These are phyloP conservation scores for Perizoma flavofasciatum DNA, from an alignment of 2,888 invertebrate species.

Conservation along the genomic window DNA sequence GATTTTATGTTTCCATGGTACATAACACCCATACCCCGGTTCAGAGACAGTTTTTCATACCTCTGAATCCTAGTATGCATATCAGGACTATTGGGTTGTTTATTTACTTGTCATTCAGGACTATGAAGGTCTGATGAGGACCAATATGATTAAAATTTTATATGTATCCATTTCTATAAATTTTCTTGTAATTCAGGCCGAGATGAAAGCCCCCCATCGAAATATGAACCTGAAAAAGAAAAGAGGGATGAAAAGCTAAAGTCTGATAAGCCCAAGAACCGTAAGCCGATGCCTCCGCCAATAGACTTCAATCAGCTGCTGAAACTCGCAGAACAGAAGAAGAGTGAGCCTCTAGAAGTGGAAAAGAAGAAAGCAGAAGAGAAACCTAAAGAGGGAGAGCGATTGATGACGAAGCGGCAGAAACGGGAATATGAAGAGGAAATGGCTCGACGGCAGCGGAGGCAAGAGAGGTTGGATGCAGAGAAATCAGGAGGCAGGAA, in stretches of 20 bases:
- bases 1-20: no score
- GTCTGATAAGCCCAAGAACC: constrained; percentile 83
- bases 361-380: constrained; percentile 68
- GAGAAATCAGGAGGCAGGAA: constrained; percentile 56
- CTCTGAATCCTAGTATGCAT: no score
- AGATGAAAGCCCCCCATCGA: constrained; percentile 63
- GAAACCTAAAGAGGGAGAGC: constrained; percentile 82
- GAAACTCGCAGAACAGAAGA: constrained; percentile 93
- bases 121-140: no score
- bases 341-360: constrained; percentile 88
- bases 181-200: constrained; percentile 18
- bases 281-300: constrained; percentile 87
- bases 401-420: constrained; percentile 92
- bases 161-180: neutral
- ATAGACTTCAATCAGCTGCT: constrained; percentile 91
- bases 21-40: no score
- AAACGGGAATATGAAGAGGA: constrained; percentile 89
- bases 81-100: no score
- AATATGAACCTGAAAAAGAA: constrained; percentile 69
- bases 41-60: no score
- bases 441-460: constrained; percentile 84
- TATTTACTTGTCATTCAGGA: no score
- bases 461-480: constrained; percentile 69
- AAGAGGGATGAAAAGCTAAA: constrained; percentile 68
- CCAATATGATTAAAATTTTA: no score